Conservation (phyloP, 1,140 invertebrate genomes). For the Anadara kagoshimensis region DNA sequence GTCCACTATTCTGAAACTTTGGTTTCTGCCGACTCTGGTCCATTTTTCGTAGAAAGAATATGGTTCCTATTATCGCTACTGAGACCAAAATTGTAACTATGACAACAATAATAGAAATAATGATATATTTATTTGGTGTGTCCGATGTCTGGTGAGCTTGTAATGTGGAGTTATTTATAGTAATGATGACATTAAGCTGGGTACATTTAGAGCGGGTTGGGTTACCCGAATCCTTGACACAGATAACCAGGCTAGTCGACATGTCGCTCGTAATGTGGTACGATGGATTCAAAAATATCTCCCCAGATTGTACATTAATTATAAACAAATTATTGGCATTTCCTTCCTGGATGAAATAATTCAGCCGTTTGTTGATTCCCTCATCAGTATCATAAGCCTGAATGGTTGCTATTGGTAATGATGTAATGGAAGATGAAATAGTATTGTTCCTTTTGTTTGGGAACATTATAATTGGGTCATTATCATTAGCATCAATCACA, state of each 20-base stretch:
- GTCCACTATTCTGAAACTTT: slow-evolving; percentile 21
- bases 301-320: slow-evolving; percentile 89
- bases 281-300: slow-evolving; percentile 86
- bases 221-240: slow-evolving; percentile 37
- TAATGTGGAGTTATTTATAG: slow-evolving; percentile 29
- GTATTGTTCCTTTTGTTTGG: slow-evolving; percentile 56
- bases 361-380: slow-evolving; percentile 44
- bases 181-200: slow-evolving; percentile 31
- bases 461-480: slow-evolving; percentile 81
- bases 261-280: slow-evolving; percentile 76
- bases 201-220: slow-evolving; percentile 65
- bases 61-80: slow-evolving; percentile 32
- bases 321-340: slow-evolving; percentile 84
- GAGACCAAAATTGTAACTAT: slow-evolving; percentile 43
- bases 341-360: slow-evolving; percentile 50
- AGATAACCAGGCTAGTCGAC: slow-evolving; percentile 28
- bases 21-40: slow-evolving; percentile 35
- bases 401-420: slow-evolving; percentile 46
- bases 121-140: slow-evolving; percentile 33
- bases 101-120: slow-evolving; percentile 42
- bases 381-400: slow-evolving; percentile 58
- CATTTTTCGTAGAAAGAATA: slow-evolving; percentile 38
- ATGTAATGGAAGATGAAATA: slow-evolving; percentile 47
- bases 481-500: slow-evolving; percentile 90
- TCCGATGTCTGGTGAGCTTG: neutral